A percentile compares a stretch with the other conserved stretches of the same genome.
Evolutionary conservation across 2,113 vertebrate species (phyloP).

Genomic region (Motacilla alba): DNA sequence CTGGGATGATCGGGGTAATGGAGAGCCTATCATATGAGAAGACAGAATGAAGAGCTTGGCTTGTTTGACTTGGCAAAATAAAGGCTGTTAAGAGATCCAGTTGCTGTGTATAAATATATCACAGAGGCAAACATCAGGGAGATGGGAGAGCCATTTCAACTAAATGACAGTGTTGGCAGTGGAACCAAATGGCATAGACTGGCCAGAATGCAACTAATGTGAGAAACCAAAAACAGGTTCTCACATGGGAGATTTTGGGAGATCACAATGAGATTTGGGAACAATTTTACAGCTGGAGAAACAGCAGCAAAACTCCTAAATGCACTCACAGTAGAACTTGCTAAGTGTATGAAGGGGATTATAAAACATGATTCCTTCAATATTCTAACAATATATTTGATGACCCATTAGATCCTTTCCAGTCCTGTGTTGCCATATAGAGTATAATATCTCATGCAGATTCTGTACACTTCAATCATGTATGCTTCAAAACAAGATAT

Average conservation of each 20-base stretch:
- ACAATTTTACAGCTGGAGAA: neutral
- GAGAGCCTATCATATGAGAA: slow-evolving; percentile 7
- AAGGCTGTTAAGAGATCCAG: neutral
- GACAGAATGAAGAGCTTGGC: neutral
- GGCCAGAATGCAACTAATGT: neutral
- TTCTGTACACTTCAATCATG: neutral
- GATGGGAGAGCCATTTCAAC: neutral
- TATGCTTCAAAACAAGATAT: neutral
- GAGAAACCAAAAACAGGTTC: neutral
- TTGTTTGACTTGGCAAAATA: slow-evolving; percentile 1
- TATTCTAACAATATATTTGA: neutral
- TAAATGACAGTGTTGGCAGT: neutral
- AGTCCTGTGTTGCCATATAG: neutral
- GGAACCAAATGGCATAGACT: neutral
- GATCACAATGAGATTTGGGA: neutral
- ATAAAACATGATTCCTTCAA: neutral
- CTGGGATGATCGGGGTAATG: neutral
- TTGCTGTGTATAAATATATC: slow-evolving; percentile 41
- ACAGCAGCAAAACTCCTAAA: neutral
- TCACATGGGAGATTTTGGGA: neutral
- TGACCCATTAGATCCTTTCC: neutral
- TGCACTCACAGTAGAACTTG: neutral
- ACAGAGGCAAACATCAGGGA: neutral
- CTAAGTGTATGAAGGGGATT: neutral
- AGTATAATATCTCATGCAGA: neutral